Percentiles rank a stretch among this genome's conserved stretches.
Evolutionary conservation across 2,797 vertebrate genomes (phyloP).

Genomic region (Brachyrhaphis roseni): DNA sequence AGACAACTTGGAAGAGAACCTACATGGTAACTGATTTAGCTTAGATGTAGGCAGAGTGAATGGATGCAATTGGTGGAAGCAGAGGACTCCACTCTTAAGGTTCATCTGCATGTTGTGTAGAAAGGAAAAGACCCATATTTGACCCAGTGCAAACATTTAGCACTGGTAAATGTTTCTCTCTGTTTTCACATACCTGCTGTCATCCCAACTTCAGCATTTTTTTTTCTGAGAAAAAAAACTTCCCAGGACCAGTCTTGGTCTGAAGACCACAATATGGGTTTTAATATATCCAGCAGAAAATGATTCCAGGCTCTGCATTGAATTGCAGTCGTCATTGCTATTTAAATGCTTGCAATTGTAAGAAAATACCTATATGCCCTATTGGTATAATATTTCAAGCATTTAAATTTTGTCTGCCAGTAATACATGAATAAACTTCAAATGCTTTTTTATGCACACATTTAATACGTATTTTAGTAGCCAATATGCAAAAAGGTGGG

Average conservation of each 20-base stretch:
- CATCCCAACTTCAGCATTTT: not conserved
- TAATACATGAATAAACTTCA: not conserved
- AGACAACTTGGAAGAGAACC: no score
- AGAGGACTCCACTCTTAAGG: no score
- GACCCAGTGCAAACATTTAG: not conserved
- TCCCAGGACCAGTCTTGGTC: not conserved
- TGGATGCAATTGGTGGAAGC: no score
- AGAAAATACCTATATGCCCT: not conserved
- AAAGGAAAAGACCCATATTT: no score
- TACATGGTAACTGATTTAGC: no score
- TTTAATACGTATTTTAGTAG: not conserved
- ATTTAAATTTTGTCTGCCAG: not conserved
- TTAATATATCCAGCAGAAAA: not conserved
- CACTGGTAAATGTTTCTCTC: not conserved
- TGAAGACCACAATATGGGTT: not conserved
- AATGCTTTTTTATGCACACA: not conserved
- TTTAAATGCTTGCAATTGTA: not conserved
- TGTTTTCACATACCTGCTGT: not conserved
- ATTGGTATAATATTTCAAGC: not conserved
- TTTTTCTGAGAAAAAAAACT: not conserved
- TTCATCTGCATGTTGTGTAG: no score
- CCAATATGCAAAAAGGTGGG: not conserved
- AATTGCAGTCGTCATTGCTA: not conserved
- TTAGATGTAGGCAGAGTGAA: no score
- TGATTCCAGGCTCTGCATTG: not conserved